Conservation (phyloP, 2,797 vertebrate genomes). For the Sebastes trivittatus region DNA sequence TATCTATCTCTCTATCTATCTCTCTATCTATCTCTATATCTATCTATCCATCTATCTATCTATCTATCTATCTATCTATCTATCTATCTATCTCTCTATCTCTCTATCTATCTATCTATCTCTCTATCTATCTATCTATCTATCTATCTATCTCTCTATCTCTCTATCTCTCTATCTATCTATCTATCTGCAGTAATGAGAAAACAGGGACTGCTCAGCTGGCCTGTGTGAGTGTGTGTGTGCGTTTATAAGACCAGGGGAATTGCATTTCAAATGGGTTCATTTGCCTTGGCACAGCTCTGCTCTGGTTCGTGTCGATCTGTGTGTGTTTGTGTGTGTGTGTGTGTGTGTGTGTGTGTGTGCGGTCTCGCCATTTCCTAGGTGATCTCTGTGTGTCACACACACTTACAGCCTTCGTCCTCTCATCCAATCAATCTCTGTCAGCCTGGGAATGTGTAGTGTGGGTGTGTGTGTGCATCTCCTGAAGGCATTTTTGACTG, state of each 20-base stretch:
- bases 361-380: slow-evolving; percentile 33
- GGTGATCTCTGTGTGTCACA: slow-evolving; percentile 66
- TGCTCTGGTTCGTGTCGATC: slow-evolving; percentile 51
- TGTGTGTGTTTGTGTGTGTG: slow-evolving; percentile 5
- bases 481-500: slow-evolving; percentile 46
- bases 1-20: slow-evolving; percentile 64
- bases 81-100: slow-evolving; percentile 60
- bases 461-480: slow-evolving; percentile 4
- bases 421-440: slow-evolving; percentile 59
- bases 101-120: slow-evolving; percentile 48
- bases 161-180: slow-evolving; percentile 68
- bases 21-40: slow-evolving; percentile 62
- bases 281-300: slow-evolving; percentile 61
- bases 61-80: slow-evolving; percentile 66
- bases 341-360: slow-evolving; percentile 31
- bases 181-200: slow-evolving; percentile 72
- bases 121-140: slow-evolving; percentile 48
- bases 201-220: slow-evolving; percentile 65
- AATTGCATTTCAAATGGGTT: slow-evolving; percentile 76
- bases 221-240: slow-evolving; percentile 34
- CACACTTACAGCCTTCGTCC: slow-evolving; percentile 43
- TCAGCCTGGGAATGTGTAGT: background rate
- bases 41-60: slow-evolving; percentile 57
- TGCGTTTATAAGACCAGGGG: slow-evolving; percentile 56
- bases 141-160: slow-evolving; percentile 57